Percentiles rank a stretch among this genome's conserved stretches.
phyloP scores from a whole-genome alignment of 1,140 invertebrate species.

The Aphis craccivora region DNA sequence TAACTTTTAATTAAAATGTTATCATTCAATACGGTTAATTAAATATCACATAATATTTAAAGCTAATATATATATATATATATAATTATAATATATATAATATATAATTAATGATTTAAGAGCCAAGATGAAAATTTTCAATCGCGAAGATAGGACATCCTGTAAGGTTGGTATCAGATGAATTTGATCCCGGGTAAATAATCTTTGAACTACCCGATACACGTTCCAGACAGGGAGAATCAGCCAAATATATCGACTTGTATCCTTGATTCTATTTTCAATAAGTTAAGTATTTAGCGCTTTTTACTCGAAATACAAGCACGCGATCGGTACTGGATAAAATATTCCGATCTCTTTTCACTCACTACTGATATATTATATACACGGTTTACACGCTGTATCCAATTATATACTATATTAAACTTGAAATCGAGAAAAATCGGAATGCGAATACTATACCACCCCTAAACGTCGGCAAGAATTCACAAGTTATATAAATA shows the following conservation, averaged over 20 bases:
- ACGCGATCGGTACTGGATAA: background rate
- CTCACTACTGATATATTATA: background rate
- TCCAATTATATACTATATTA: constrained; percentile 8
- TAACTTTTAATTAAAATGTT: background rate
- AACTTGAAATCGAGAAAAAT: background rate
- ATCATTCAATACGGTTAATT: background rate
- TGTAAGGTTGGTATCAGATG: background rate
- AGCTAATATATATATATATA: too few species aligned
- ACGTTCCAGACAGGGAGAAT: background rate
- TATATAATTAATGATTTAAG: background rate
- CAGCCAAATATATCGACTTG: background rate
- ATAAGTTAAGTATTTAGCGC: background rate
- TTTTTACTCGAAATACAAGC: background rate
- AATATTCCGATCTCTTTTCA: background rate
- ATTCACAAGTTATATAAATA: background rate
- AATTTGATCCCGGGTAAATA: background rate
- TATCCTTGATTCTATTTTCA: background rate
- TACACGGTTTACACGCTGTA: background rate
- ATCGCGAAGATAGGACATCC: background rate
- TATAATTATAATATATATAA: too few species aligned
- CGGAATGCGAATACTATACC: background rate
- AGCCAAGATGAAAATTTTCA: background rate
- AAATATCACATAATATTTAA: background rate
- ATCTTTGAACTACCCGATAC: background rate
- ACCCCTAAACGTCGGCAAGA: background rate